phyloP scores from a whole-genome alignment of 1,140 invertebrate genomes.

The Arctopsyche grandis region DNA sequence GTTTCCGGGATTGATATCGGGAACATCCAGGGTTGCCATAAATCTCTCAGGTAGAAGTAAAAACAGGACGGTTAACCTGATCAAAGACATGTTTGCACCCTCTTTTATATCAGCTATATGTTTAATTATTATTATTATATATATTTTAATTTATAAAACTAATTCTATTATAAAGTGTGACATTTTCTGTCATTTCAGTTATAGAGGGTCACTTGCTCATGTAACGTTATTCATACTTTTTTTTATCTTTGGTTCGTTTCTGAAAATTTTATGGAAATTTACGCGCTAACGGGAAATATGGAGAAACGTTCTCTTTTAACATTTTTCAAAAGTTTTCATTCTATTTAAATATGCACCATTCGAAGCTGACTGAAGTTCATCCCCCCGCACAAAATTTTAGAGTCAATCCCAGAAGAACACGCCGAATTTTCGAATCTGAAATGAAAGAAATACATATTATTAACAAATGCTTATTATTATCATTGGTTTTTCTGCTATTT shows the following conservation, averaged over 20 bases:
- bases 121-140: conserved; percentile 1
- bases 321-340: too few species aligned
- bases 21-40: conserved; percentile 45
- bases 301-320: too few species aligned
- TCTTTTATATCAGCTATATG: not conserved
- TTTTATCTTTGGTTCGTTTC: not conserved
- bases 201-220: not conserved
- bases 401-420: too few species aligned
- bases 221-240: conserved; percentile 10
- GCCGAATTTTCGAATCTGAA: too few species aligned
- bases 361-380: too few species aligned
- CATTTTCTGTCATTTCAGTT: not conserved
- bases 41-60: conserved; percentile 24
- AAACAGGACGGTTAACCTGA: conserved; percentile 26
- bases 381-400: too few species aligned
- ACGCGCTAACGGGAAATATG: too few species aligned
- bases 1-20: conserved; percentile 51
- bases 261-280: too few species aligned
- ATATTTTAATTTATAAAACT: conserved; percentile 8
- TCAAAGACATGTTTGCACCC: conserved; percentile 30
- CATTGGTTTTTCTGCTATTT: too few species aligned
- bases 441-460: too few species aligned
- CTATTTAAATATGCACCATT: too few species aligned
- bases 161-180: not conserved
- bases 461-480: too few species aligned